These are phyloP conservation scores for Syngnathus scovelli DNA, from an alignment of 2,113 vertebrate genomes.

Conservation along the genomic window DNA sequence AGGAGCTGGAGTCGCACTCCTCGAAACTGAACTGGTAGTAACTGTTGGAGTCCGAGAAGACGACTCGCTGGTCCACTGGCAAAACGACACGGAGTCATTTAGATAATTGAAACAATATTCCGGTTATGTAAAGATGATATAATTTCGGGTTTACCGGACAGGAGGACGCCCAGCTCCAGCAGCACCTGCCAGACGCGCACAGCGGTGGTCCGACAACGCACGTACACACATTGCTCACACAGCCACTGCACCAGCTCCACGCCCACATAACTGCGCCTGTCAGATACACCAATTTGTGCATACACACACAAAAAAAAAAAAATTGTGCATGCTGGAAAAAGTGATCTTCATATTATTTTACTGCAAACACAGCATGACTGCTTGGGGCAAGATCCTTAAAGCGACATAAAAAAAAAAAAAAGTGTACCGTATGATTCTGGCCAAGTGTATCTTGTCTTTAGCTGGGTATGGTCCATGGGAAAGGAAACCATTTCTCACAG, in stretches of 20 bases:
- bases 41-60: slow-evolving; percentile 86
- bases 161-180: slow-evolving; percentile 90
- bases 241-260: slow-evolving; percentile 97
- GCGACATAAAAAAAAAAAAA: slow-evolving; percentile 21
- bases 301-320: too few species aligned
- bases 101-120: background rate
- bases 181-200: slow-evolving; percentile 91
- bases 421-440: slow-evolving; percentile 79
- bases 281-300: slow-evolving; percentile 14
- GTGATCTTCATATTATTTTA: background rate
- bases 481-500: slow-evolving; percentile 87
- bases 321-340: background rate
- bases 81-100: slow-evolving; percentile 1
- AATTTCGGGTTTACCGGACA: slow-evolving; percentile 76
- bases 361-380: background rate
- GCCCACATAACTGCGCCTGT: slow-evolving; percentile 89
- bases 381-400: background rate
- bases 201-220: slow-evolving; percentile 84
- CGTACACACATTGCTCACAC: slow-evolving; percentile 86
- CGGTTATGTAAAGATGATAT: background rate
- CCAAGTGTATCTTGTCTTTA: slow-evolving; percentile 92
- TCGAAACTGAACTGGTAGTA: slow-evolving; percentile 97
- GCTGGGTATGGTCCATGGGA: slow-evolving; percentile 89
- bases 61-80: slow-evolving; percentile 87
- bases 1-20: slow-evolving; percentile 85